Base-by-base conservation (phyloP, 2,797 vertebrate species). In the Arctocebus calabarensis region DNA sequence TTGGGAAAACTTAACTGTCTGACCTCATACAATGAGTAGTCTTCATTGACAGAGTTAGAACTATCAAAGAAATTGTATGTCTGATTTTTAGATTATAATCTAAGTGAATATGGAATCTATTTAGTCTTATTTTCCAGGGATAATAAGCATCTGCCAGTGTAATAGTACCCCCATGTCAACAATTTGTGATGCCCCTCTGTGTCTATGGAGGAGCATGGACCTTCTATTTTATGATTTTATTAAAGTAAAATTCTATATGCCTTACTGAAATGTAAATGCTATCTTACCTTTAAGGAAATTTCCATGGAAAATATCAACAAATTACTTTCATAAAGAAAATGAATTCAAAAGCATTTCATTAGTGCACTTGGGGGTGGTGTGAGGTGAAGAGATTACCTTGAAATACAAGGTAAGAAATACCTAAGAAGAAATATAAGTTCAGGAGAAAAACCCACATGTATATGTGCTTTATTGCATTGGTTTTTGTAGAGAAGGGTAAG, bases 331-430 rank as follows among this genome's bases (percentile, higher is more conserved):
- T 37, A 23, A 85, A 7, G 23, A 71, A 74, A 91, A 2, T n/a
- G 19, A 16, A 73, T 77, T 8, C 4, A 68, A 68, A 77, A 79
- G n/a, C 23, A 71, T 57, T 29, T 62, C 25, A 52, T 19, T 25
- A 8, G 10, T 81, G 7, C 52, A n/a, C 62, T 43, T 1, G 3
- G 5, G 4, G 2, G 1, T 40, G 10, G 3, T 2, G 5, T 22
- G 0, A 9, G 12, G 7, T 32, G 2, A 3, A 8, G 3, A 81
- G 11, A 70, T 29, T 62, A 25, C 1, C 1, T 62, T n/a, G 5
- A 3, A 7, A n/a, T 45, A 1, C 43, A 83, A 40, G 29, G 29
- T 16, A 32, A 64, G 62, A 73, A 66, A 13, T 79, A 75, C 19
- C 13, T 32, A 66, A 48, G 19, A n/a, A 34, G 3, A 23, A 78